Conservation (phyloP, 2,888 invertebrate species). For the Diadegma fenestrale region DNA sequence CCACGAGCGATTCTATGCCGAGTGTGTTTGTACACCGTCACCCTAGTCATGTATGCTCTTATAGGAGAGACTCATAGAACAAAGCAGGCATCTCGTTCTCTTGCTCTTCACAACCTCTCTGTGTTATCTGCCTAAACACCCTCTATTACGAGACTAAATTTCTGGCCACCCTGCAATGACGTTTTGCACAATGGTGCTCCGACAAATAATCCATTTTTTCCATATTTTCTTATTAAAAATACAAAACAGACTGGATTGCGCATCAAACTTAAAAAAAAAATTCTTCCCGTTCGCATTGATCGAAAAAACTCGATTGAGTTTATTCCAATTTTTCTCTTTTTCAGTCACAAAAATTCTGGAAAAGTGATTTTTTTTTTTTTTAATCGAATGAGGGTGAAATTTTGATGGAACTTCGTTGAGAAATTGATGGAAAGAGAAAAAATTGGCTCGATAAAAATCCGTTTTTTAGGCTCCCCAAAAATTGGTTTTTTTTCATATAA, state of each 20-base stretch:
- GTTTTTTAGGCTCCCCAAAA: too few species aligned
- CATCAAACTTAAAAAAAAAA: not conserved
- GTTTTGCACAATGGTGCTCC: constrained; percentile 1
- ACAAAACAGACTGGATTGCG: not conserved
- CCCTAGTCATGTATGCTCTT: constrained; percentile 49
- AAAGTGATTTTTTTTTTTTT: too few species aligned
- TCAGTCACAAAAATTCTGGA: too few species aligned
- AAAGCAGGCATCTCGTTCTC: constrained; percentile 42
- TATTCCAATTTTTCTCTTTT: too few species aligned
- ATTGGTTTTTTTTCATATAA: not conserved
- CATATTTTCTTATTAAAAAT: not conserved
- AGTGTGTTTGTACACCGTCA: constrained; percentile 60
- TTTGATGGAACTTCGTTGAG: not conserved
- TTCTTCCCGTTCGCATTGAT: not conserved
- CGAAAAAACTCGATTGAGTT: too few species aligned
- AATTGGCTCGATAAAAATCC: not conserved
- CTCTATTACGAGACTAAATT: constrained; percentile 8
- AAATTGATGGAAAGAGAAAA: not conserved
- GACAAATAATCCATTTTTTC: not conserved
- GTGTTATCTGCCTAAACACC: constrained; percentile 29
- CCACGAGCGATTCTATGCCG: constrained; percentile 39
- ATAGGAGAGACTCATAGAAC: constrained; percentile 47
- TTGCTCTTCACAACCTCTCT: constrained; percentile 9
- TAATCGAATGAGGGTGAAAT: too few species aligned
- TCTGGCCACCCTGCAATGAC: not conserved